A percentile compares a stretch with the other conserved stretches of the same genome.
Conservation (phyloP, 2,888 invertebrate genomes). For the Parnassius glacialis region DNA sequence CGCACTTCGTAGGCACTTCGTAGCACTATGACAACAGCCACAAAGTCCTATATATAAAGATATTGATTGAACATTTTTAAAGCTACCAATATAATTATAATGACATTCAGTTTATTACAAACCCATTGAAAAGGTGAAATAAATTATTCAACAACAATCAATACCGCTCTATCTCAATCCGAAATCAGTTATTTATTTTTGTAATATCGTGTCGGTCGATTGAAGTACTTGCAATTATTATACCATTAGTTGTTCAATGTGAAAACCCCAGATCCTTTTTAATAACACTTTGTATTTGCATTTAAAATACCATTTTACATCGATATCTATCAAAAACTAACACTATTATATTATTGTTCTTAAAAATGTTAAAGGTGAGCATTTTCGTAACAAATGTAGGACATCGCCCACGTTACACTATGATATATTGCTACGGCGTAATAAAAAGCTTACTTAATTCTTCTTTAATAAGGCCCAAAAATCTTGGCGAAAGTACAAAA, state of each 20-base stretch:
- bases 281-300: constrained; percentile 24
- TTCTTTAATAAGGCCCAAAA: no score
- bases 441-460: no score
- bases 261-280: constrained; percentile 2
- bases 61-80: no score
- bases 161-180: constrained; percentile 14
- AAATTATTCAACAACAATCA: constrained; percentile 16
- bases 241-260: constrained; percentile 19
- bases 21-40: background rate
- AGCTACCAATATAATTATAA: no score
- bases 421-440: no score
- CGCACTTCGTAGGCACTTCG: background rate
- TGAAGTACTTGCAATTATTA: constrained; percentile 23
- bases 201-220: constrained; percentile 16
- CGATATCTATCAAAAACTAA: no score
- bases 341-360: no score
- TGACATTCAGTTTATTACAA: background rate
- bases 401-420: no score
- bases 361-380: no score
- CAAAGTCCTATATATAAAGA: no score
- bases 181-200: constrained; percentile 21
- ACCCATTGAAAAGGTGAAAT: constrained; percentile 6
- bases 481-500: no score
- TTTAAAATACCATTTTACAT: background rate
- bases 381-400: no score